A percentile compares a stretch with the other conserved stretches of the same genome.
Conservation (phyloP, 1,140 invertebrate genomes). For the Gonatopus flavifemur region DNA sequence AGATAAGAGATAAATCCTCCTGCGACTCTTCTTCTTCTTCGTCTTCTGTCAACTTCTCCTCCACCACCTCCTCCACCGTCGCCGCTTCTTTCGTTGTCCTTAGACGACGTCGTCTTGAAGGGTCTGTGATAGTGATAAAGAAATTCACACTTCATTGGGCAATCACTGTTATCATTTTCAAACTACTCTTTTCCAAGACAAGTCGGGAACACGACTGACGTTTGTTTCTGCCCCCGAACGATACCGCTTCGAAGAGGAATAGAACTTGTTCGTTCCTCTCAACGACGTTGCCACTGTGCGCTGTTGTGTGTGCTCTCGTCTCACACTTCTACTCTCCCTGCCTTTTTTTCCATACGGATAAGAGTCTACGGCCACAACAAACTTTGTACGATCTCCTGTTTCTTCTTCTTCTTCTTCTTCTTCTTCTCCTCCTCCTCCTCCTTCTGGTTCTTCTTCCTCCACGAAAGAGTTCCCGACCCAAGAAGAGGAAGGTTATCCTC, state of each 20-base stretch:
- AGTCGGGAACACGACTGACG: too few species aligned
- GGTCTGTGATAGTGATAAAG: too few species aligned
- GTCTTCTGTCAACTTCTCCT: not conserved
- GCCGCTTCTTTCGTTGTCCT: not conserved
- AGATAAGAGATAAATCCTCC: too few species aligned
- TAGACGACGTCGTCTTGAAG: too few species aligned
- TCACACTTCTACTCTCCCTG: not conserved
- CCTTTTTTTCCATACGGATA: too few species aligned
- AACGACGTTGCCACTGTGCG: not conserved
- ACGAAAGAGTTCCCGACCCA: constrained; percentile 1
- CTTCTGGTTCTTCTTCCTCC: constrained; percentile 15
- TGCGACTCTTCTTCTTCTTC: not conserved
- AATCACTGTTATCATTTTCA: too few species aligned
- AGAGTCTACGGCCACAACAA: too few species aligned
- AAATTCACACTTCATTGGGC: too few species aligned
- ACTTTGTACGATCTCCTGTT: constrained; percentile 12
- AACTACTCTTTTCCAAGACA: too few species aligned
- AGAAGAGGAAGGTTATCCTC: too few species aligned
- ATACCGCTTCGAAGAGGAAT: too few species aligned
- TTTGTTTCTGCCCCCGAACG: too few species aligned
- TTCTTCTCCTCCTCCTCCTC: constrained; percentile 9
- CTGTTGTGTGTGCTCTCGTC: not conserved
- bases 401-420: not conserved
- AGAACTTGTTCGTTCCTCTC: not conserved
- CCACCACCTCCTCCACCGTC: not conserved